Conservation (phyloP, 2,113 vertebrate genomes). For the Ceyx margarethae region DNA sequence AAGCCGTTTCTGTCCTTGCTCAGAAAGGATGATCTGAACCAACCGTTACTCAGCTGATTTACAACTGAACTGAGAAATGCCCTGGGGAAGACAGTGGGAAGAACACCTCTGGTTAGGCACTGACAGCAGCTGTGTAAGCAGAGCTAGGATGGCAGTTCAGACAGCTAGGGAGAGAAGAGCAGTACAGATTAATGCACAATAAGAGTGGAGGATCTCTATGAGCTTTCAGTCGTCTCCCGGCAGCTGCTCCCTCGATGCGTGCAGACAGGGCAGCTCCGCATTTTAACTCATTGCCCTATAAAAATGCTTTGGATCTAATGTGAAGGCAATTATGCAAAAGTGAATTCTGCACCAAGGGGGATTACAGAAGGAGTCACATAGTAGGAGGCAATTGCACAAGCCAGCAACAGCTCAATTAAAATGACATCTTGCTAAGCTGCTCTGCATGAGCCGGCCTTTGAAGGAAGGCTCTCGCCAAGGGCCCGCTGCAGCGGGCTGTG, state of each 20-base stretch:
- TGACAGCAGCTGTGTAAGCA: not conserved
- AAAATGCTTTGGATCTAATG: not conserved
- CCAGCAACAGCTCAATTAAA: slow-evolving; percentile 20
- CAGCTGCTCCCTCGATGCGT: not conserved
- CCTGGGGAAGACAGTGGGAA: not conserved
- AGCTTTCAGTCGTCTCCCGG: not conserved
- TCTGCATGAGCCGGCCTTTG: not conserved
- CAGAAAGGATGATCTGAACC: not conserved
- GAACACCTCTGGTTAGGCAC: not conserved
- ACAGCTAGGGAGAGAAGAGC: not conserved
- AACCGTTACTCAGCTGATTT: slow-evolving; percentile 21
- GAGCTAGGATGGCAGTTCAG: not conserved
- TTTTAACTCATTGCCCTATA: not conserved
- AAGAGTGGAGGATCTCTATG: not conserved
- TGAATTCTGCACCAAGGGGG: slow-evolving; percentile 17
- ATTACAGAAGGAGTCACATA: not conserved
- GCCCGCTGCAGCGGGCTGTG: not conserved
- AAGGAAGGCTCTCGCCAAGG: not conserved
- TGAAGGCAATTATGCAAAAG: slow-evolving; percentile 12
- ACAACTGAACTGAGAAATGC: not conserved
- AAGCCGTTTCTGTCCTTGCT: not conserved
- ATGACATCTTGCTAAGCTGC: slow-evolving; percentile 44
- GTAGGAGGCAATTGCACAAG: slow-evolving; percentile 9
- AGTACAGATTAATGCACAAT: not conserved
- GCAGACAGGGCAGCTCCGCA: not conserved